phyloP scores from a whole-genome alignment of 1,140 invertebrate species.

The Schlechtendalia chinensis region DNA sequence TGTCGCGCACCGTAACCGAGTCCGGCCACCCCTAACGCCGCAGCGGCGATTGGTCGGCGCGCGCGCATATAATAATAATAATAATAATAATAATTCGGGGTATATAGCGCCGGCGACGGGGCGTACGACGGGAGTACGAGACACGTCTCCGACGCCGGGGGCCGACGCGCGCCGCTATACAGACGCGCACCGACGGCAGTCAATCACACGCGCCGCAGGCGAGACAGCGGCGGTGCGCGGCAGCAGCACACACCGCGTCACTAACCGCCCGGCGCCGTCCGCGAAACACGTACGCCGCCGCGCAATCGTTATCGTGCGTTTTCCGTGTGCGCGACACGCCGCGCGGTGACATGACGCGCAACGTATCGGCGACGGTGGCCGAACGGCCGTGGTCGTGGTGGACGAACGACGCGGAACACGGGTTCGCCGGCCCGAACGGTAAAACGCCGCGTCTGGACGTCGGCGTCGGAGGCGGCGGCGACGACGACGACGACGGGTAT shows the following conservation, averaged over 20 bases:
- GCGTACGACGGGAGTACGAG: too few species aligned
- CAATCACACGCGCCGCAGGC: neutral
- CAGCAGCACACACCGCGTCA: neutral
- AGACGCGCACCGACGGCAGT: neutral
- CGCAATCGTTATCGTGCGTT: neutral
- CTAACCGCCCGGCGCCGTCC: too few species aligned
- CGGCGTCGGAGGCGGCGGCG: conserved; percentile 14
- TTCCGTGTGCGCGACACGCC: neutral
- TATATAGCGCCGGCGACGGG: neutral
- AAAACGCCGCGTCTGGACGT: too few species aligned
- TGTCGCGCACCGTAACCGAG: neutral
- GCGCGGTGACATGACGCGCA: neutral
- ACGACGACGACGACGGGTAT: neutral
- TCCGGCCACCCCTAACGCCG: neutral
- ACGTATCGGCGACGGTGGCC: neutral
- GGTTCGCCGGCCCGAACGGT: too few species aligned
- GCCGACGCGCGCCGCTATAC: neutral
- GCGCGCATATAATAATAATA: neutral
- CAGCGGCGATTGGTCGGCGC: conserved; percentile 4
- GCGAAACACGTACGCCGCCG: neutral
- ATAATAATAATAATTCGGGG: too few species aligned
- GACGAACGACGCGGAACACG: neutral
- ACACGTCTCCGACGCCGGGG: neutral
- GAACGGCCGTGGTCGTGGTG: conserved; percentile 29
- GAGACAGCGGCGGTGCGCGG: neutral